A percentile compares a stretch with the other conserved stretches of the same genome.
phyloP scores from a whole-genome alignment of 2,113 vertebrate species.

The Psilopogon haemacephalus region DNA sequence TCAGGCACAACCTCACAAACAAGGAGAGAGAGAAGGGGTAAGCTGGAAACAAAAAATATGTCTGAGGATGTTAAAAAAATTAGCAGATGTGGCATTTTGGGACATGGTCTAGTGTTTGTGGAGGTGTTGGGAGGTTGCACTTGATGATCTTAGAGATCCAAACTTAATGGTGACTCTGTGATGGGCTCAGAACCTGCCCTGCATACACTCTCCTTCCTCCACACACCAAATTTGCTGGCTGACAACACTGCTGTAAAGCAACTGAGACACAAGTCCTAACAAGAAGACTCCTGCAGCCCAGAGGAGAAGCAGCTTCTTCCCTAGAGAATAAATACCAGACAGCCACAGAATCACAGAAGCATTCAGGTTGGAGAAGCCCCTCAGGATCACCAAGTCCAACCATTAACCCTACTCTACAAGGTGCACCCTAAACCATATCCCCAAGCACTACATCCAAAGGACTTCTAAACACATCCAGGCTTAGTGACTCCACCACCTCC shows the following conservation, averaged over 20 bases:
- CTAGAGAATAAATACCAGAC: background rate
- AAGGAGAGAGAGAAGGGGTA: background rate
- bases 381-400: no score
- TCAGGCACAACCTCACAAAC: background rate
- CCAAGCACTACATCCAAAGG: no score
- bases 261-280: rapidly evolving
- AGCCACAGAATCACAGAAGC: background rate
- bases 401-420: no score
- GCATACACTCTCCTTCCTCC: background rate
- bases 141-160: no score
- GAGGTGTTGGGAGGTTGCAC: no score
- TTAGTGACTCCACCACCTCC: no score
- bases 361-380: no score
- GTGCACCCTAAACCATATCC: no score
- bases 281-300: background rate
- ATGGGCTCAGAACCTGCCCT: background rate
- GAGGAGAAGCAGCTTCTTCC: background rate
- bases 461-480: no score
- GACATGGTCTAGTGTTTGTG: no score
- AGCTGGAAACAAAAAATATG: background rate
- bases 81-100: no score
- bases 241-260: background rate
- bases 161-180: background rate
- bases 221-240: background rate
- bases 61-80: no score